Base-by-base conservation (phyloP, 2,888 invertebrate species). In the Apamea crenata region DNA sequence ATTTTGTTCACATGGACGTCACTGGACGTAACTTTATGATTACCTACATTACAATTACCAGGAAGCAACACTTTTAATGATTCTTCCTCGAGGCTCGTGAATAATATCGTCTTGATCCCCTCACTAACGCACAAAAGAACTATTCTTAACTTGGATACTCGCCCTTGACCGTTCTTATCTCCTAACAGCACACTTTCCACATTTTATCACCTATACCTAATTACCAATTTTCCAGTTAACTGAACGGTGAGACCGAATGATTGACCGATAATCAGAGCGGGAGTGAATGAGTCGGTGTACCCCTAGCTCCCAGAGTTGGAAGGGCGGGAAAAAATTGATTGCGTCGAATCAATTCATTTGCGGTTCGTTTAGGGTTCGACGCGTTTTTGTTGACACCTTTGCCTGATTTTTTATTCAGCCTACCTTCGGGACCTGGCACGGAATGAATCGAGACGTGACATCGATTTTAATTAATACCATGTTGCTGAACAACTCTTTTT, bases 181-280 rank as follows among this genome's bases (percentile, higher is more conserved):
- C 78, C 21, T 83, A 73, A 77, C 69, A 84, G 87, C 92, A 91
- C 90, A 87, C 91, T 89, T 89, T 87, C 92, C 89, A 87, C 90
- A 91, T 93, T 95, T 94, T 96, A 96, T 95, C 95, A 95, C 95
- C 94, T 94, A 92, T 91, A 91, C 91, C 91, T 96, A 96, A 96
- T 96, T 96, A 95, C 96, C 94, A 96, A 96, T 96, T 96, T 96
- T 96, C 96, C 96, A 95, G 96, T 93, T 95, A 95, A 95, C 92
- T 95, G 96, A 94, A 96, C 95, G 93, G 95, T 94, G 93, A 95
- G 95, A 94, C 94, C 93, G 93, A 95, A 94, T 96, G 96, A 96
- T 96, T 95, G 95, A 96, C 95, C 96, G 95, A 94, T 94, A 95
- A 96, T 96, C 95, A 95, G 93, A 91, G 90, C 92, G 91, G 88